phyloP scores from a whole-genome alignment of 2,113 vertebrate genomes.

The Butorides virescens region DNA sequence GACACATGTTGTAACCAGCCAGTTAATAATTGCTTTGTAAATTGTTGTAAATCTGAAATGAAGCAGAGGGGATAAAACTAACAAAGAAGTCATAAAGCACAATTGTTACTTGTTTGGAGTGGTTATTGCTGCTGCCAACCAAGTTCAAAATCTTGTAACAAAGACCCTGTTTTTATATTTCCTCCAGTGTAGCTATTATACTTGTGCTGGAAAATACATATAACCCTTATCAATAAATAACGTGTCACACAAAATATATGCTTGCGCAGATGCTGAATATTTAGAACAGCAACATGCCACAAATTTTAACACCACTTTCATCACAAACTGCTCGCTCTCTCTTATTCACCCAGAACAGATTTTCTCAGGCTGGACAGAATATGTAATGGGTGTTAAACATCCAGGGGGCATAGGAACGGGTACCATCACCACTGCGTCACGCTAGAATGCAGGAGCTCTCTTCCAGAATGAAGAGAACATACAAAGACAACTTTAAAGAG shows the following conservation, averaged over 20 bases:
- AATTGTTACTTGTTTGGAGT: neutral
- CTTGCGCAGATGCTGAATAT: neutral
- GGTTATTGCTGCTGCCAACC: neutral
- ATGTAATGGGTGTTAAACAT: neutral
- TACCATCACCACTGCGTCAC: neutral
- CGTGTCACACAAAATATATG: neutral
- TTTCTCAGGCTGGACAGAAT: neutral
- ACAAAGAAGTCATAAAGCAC: constrained; percentile 23
- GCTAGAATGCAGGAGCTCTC: neutral
- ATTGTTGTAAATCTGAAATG: constrained; percentile 26
- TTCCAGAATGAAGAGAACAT: neutral
- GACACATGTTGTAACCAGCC: neutral
- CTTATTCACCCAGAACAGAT: neutral
- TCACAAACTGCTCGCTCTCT: neutral
- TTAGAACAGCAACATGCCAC: neutral
- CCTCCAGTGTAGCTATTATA: neutral
- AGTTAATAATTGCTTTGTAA: constrained; percentile 56
- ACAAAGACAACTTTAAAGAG: neutral
- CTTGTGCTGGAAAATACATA: neutral
- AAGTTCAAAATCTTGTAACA: neutral
- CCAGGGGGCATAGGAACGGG: neutral
- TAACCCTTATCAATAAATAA: neutral
- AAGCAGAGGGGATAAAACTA: constrained; percentile 43
- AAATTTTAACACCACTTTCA: neutral
- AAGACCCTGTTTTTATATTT: neutral